These are phyloP conservation scores for Pollachius pollachius DNA, from an alignment of 2,113 vertebrate genomes.

Conservation along the genomic window DNA sequence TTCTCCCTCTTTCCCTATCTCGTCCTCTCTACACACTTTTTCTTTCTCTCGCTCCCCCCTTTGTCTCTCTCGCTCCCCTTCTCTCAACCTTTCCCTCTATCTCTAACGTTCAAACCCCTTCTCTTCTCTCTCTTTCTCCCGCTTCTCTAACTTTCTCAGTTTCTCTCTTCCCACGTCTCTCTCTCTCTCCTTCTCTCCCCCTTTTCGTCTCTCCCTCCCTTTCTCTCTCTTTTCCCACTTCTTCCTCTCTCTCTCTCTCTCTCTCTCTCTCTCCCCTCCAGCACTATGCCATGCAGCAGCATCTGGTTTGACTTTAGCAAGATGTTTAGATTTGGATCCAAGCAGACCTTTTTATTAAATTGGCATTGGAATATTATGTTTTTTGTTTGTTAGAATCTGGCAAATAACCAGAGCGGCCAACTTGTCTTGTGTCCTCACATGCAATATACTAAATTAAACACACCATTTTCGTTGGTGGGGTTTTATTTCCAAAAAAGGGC, in stretches of 20 bases:
- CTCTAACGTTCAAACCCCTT: too few species aligned
- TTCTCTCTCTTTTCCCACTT: conserved; percentile 12
- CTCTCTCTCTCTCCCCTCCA: conserved; percentile 29
- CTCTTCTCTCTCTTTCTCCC: too few species aligned
- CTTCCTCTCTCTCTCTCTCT: conserved; percentile 31
- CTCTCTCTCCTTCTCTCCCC: conserved; percentile 3
- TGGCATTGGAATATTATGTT: conserved; percentile 76
- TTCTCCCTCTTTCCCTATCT: not conserved
- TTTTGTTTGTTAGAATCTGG: conserved; percentile 78
- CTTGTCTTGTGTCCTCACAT: conserved; percentile 34
- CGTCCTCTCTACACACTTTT: too few species aligned
- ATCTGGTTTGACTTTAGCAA: conserved; percentile 69
- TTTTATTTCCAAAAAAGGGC: not conserved
- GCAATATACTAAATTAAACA: conserved; percentile 19
- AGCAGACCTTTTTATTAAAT: conserved; percentile 68
- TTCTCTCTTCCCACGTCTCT: conserved; percentile 62
- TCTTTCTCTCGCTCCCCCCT: not conserved
- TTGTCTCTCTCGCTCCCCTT: conserved; percentile 22
- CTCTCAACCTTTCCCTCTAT: too few species aligned
- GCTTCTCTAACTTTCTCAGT: conserved; percentile 34
- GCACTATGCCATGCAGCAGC: conserved; percentile 49
- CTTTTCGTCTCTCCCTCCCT: conserved; percentile 37
- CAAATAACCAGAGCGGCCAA: conserved; percentile 47
- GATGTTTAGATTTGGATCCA: conserved; percentile 73
- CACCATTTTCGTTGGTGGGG: not conserved